Conservation (phyloP, 2,113 vertebrate genomes). For the Tangachromis dhanisi region DNA sequence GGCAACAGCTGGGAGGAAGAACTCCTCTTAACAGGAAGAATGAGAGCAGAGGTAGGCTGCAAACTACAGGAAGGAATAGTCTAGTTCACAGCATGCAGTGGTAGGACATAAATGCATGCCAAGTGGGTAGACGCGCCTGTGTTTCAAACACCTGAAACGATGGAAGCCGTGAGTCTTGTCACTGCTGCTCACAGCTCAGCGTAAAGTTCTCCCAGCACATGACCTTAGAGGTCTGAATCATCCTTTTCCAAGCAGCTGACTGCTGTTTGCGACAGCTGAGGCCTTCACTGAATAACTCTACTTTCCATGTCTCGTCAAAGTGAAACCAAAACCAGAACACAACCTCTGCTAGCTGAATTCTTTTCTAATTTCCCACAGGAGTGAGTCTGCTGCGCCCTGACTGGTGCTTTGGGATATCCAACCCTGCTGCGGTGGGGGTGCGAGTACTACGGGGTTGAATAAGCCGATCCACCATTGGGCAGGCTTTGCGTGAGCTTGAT, state of each 20-base stretch:
- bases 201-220: not conserved
- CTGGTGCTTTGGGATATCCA: not conserved
- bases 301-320: not conserved
- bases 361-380: constrained; percentile 29
- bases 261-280: not conserved
- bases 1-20: not conserved
- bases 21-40: not conserved
- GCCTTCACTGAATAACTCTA: not conserved
- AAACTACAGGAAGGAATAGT: not conserved
- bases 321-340: not conserved
- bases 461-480: not conserved
- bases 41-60: not conserved
- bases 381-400: not conserved
- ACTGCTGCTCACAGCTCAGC: not conserved
- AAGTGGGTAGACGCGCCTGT: not conserved
- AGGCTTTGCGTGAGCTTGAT: not conserved
- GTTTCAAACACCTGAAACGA: not conserved
- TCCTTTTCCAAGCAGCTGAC: not conserved
- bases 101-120: not conserved
- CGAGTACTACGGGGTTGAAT: not conserved
- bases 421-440: not conserved
- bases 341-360: not conserved
- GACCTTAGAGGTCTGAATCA: not conserved
- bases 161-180: not conserved
- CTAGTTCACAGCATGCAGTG: not conserved